Base-by-base conservation (phyloP, 1,140 invertebrate species). In the Neoseiulus cucumeris region DNA sequence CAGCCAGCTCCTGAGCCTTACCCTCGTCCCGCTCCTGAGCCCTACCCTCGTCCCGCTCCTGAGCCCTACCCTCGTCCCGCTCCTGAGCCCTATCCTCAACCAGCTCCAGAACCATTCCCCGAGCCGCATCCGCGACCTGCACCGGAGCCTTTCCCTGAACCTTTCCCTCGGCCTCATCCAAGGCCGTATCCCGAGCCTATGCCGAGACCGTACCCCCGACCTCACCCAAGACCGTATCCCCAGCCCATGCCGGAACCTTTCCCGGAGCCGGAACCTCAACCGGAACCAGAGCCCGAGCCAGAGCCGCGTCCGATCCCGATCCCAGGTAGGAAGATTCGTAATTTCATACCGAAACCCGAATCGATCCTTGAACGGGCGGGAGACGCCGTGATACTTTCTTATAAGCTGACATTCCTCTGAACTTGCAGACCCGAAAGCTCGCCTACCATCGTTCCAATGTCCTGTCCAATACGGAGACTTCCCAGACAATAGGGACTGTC, bases 21-120 rank as follows among this genome's bases (percentile, higher is more conserved):
- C 25, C 66, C 66, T 5, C 7, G 47, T 1, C 44, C 66, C 20
- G 66, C 20, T 7, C 45, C 68, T 4, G 39, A 66, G 44, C 68
- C 45, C 39, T 44, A 69, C 20, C 65, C 68, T 5, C 42, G 66
- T 17, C 44, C 39, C 66, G 47, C 67, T n/a, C 65, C 64, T 30
- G 68, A 68, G 45, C 66, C 51, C 25, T 66, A 70, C 44, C 42
- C 66, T 44, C 42, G 67, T 17, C 66, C 66, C 17, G 66, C 41
- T 1, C 41, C 64, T 22, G 64, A 67, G 20, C 66, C 66, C 18
- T 33, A 18, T 14, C 64, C 66, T 7, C 28, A 12, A 22, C 39
- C 66, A 5, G 22, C 22, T 39, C 66, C 66, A 25, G 66, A 39
- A 30, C 65, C 66, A 17, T 30, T 42, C 22, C 64, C 66, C 2